These are phyloP conservation scores for Bombus terrestris DNA, from an alignment of 1,140 invertebrate species.

Conservation along the genomic window DNA sequence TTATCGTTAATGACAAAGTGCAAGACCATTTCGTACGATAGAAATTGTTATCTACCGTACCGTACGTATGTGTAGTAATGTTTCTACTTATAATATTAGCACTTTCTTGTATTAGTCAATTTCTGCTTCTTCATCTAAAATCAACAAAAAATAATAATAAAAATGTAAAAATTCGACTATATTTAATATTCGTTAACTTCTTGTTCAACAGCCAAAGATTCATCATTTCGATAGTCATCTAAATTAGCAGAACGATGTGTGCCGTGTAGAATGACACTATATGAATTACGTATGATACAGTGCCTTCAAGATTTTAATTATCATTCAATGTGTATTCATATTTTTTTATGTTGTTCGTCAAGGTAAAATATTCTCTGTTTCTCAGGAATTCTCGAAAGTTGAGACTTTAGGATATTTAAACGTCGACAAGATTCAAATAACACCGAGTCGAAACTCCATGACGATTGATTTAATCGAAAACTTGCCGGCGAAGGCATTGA, in stretches of 20 bases:
- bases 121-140: no score
- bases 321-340: no score
- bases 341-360: no score
- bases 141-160: no score
- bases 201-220: no score
- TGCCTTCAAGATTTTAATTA: no score
- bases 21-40: not conserved
- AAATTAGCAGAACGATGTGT: no score
- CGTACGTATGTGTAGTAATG: not conserved
- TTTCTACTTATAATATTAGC: not conserved
- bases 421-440: slow-evolving; percentile 36
- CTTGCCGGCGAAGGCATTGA: slow-evolving; percentile 42
- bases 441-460: slow-evolving; percentile 31
- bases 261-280: no score
- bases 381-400: not conserved
- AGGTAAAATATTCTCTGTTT: not conserved
- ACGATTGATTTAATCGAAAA: slow-evolving; percentile 57
- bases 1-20: not conserved
- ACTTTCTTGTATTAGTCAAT: not conserved
- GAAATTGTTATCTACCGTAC: not conserved
- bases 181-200: no score
- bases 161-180: no score
- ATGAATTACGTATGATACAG: no score
- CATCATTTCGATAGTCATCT: no score
- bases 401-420: slow-evolving; percentile 33